Percentiles rank a stretch among this genome's conserved stretches.
Conservation (phyloP, 2,113 vertebrate species). For the Sphyrna mokarran region DNA sequence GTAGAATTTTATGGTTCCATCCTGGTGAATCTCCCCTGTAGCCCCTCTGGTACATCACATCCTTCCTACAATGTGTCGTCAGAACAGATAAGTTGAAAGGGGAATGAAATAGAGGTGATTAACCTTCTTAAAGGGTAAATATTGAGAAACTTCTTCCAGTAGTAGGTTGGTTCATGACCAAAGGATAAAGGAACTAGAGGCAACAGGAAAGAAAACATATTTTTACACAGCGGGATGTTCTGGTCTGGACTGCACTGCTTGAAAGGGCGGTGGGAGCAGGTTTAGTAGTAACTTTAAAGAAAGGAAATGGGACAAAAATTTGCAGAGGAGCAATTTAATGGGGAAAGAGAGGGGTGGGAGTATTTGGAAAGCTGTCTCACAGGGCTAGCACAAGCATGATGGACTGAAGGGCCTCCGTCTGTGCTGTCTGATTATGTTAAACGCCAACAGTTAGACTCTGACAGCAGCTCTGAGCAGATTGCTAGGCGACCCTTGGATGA, state of each 20-base stretch:
- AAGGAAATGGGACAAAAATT: neutral
- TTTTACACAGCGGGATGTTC: neutral
- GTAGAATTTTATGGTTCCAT: no score
- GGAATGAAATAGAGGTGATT: neutral
- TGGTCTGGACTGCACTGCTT: neutral
- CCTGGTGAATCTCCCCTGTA: no score
- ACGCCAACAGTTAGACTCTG: neutral
- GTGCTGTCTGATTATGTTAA: neutral
- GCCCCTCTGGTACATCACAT: no score
- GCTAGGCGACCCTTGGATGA: neutral
- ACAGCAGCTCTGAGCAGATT: neutral
- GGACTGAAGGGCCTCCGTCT: neutral
- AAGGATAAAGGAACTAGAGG: neutral
- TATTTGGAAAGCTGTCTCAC: neutral
- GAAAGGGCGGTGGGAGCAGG: neutral
- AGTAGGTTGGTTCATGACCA: neutral
- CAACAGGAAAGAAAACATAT: neutral
- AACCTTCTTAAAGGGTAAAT: neutral
- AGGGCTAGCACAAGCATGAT: neutral
- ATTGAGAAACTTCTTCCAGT: neutral
- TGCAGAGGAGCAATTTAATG: neutral
- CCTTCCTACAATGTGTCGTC: neutral
- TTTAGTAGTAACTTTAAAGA: neutral
- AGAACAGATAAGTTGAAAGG: neutral
- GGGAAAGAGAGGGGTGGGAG: neutral